Evolutionary conservation across 2,797 vertebrate genomes (phyloP).

Genomic region (Antrozous pallidus): DNA sequence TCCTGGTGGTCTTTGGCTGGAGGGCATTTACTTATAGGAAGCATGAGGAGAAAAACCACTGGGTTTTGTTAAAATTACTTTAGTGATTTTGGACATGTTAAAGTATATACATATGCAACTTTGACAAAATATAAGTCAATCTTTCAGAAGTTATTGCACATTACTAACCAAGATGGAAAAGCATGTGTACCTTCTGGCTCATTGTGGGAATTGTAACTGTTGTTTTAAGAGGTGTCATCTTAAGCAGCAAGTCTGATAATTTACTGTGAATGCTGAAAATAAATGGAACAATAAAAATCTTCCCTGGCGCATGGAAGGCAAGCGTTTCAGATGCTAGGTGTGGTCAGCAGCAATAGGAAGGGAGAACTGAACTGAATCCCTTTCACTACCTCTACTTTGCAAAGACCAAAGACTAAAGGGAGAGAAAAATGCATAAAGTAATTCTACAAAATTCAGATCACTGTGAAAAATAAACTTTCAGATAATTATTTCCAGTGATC

Average conservation of each 20-base stretch:
- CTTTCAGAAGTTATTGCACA: neutral
- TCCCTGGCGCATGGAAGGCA: neutral
- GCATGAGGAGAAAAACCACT: neutral
- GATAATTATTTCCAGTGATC: neutral
- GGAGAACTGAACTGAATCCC: neutral
- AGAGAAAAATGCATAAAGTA: neutral
- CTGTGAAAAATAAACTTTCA: neutral
- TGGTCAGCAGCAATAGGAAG: neutral
- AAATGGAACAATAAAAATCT: neutral
- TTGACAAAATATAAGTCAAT: neutral
- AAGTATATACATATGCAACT: neutral
- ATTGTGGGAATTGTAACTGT: neutral
- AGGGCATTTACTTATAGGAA: neutral
- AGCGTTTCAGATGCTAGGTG: accelerated
- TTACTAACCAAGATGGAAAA: neutral
- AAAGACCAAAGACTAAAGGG: neutral
- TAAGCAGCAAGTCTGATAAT: neutral
- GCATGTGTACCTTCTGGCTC: neutral
- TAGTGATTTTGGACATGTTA: neutral
- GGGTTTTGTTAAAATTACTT: neutral
- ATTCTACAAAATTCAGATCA: neutral
- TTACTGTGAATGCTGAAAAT: neutral
- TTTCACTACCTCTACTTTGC: neutral
- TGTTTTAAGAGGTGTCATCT: neutral
- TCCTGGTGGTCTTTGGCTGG: neutral